These are phyloP conservation scores for Xenopus laevis DNA, from an alignment of 2,113 vertebrate genomes.

Conservation along the genomic window DNA sequence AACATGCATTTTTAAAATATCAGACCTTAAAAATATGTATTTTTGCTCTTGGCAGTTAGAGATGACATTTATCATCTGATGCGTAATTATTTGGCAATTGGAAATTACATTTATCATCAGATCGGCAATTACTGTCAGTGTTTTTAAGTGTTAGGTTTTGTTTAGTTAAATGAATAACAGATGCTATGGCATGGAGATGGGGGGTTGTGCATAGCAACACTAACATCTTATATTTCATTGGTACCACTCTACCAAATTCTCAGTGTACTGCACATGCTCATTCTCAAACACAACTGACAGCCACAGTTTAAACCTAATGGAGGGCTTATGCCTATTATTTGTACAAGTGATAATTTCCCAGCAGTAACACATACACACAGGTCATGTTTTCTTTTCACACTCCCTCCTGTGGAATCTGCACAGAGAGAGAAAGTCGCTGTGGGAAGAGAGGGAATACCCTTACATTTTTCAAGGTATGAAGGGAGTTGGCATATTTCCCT, in stretches of 20 bases:
- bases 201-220: not conserved
- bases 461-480: too few relatives aligned
- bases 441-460: too few relatives aligned
- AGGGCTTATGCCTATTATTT: too few relatives aligned
- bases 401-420: too few relatives aligned
- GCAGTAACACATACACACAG: too few relatives aligned
- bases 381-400: too few relatives aligned
- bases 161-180: not conserved
- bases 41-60: not conserved
- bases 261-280: not conserved
- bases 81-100: not conserved
- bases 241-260: not conserved
- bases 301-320: not conserved
- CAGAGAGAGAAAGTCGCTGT: too few relatives aligned
- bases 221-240: not conserved
- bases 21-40: not conserved
- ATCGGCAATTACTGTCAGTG: not conserved
- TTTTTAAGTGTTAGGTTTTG: too few relatives aligned
- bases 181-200: not conserved
- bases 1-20: too few relatives aligned
- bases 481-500: too few relatives aligned
- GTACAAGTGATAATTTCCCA: too few relatives aligned
- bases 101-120: not conserved
- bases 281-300: not conserved
- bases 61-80: too few relatives aligned